Base-by-base conservation (phyloP, 37 sponge, comb jelly and placozoan species). In the Cladorhizidae sp. region DNA sequence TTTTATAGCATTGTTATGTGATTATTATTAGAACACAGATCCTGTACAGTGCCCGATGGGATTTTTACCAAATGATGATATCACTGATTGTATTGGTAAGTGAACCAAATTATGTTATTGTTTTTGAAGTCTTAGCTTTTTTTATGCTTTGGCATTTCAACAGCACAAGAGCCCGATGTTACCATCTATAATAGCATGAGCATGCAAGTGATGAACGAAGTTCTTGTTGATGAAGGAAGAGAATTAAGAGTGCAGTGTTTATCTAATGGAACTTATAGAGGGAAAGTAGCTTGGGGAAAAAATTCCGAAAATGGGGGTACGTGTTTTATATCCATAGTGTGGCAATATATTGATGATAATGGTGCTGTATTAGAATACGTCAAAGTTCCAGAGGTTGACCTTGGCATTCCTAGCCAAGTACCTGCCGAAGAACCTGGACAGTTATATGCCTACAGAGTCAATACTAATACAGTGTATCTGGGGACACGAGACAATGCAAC, bases 391-490 rank as follows among this genome's bases (percentile, higher is more conserved):
- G 67, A 65, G 36, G 35, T 65, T 65, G 36, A 65, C 31, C 2
- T 35, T 25, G 12, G 12, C 9, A 12, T 17, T 31, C 9, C 26
- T 65, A 18, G 36, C 11, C 26, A 31, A 32, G 36, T 33, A 65
- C 5, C 67, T 65, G 56, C 49, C 33, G 80, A 79, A 37, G 5
- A 31, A n/a, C 29, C 38, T 54, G 80, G 80, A 17, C 80, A 79
- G 56, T 54, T 79, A 36, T 79, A 79, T 67, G 68, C 80, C 14
- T 79, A 79, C 40, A 28, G 80, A 37, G 55, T 79, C 38, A 68
- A 69, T 52, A 18, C 1, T 12, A 79, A 52, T 52, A 56, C 54
- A 12, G 40, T 55, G 8, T 17, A 32, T 2, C 70, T 79, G 6
- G 69, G 55, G 12, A 79, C 80, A 35, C 40, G 80, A 57, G 26